A percentile compares a stretch with the other conserved stretches of the same genome.
Evolutionary conservation across 1,140 invertebrate genomes (phyloP).

Genomic region (Penaeus chinensis): DNA sequence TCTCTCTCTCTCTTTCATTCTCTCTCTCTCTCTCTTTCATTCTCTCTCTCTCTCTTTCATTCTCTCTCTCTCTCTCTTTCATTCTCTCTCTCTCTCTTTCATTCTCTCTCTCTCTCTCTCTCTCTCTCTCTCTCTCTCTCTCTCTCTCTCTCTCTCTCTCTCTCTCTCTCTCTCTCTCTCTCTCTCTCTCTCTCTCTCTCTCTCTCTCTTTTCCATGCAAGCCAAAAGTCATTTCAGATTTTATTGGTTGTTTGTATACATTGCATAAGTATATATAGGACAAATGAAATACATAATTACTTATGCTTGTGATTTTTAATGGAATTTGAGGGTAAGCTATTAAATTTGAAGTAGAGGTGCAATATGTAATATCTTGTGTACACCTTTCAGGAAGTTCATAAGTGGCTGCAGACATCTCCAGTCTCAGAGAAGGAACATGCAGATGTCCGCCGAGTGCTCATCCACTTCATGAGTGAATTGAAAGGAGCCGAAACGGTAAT

Average conservation of each 20-base stretch:
- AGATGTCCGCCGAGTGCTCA: slow-evolving; percentile 14
- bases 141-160: neutral
- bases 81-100: no score
- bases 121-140: neutral
- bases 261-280: no score
- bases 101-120: no score
- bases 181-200: neutral
- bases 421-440: slow-evolving; percentile 21
- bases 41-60: neutral
- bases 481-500: slow-evolving; percentile 1
- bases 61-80: no score
- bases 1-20: neutral
- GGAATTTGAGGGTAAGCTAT: no score
- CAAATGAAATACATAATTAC: no score
- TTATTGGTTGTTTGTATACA: neutral
- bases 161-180: neutral
- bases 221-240: neutral
- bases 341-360: no score
- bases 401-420: slow-evolving; percentile 4
- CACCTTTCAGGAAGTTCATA: slow-evolving; percentile 7
- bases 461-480: neutral
- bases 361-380: neutral
- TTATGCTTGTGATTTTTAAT: no score
- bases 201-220: neutral
- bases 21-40: neutral